phyloP scores from a whole-genome alignment of 2,888 invertebrate genomes.

The Encarsia formosa region DNA sequence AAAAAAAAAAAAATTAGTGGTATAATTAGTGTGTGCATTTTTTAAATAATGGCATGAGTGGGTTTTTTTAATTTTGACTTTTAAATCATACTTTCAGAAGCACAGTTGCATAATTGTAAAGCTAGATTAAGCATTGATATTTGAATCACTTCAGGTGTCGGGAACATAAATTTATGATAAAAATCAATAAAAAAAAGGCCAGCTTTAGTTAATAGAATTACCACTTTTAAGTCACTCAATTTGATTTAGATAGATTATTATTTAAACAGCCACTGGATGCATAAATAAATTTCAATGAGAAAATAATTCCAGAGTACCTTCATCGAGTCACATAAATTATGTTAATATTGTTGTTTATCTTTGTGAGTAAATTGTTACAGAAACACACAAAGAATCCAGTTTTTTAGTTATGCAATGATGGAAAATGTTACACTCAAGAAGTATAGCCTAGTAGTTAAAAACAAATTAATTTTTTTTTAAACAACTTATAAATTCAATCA shows the following conservation, averaged over 20 bases:
- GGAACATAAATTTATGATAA: constrained; percentile 3
- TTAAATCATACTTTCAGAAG: no score
- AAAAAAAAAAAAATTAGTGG: constrained; percentile 4
- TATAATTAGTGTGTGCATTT: not conserved
- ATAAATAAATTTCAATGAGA: not conserved
- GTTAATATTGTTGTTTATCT: no score
- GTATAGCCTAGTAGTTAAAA: not conserved
- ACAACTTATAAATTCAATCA: no score
- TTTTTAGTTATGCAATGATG: not conserved
- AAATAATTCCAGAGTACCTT: not conserved
- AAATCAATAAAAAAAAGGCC: constrained; percentile 22
- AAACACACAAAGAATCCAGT: no score
- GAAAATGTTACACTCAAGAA: not conserved
- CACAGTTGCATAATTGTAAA: no score
- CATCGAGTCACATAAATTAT: no score
- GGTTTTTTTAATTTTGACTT: no score
- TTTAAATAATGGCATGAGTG: no score
- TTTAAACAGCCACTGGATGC: not conserved
- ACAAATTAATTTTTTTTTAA: no score
- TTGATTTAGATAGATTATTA: not conserved
- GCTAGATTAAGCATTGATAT: constrained; percentile 8
- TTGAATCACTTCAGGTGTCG: constrained; percentile 17
- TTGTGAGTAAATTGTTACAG: no score
- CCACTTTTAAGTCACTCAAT: constrained; percentile 5
- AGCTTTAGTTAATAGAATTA: constrained; percentile 19